Evolutionary conservation across 2,113 vertebrate species (phyloP).

Genomic region (Recurvirostra avosetta): DNA sequence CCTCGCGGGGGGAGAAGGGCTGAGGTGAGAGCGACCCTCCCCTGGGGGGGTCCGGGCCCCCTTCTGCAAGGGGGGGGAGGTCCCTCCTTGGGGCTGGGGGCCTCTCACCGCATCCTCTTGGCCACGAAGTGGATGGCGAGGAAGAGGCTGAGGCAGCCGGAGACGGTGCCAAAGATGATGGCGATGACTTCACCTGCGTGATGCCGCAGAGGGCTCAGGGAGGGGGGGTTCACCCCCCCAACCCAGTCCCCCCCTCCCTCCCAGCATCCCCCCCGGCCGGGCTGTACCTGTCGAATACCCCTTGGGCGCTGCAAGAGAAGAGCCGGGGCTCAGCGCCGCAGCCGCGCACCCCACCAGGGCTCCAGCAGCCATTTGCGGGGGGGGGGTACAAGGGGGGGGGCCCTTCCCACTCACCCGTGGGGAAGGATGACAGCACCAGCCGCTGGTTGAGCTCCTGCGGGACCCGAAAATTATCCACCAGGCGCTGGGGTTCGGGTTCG

Average conservation of each 20-base stretch:
- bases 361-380: accelerated
- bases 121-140: slow-evolving; percentile 23
- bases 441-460: slow-evolving; percentile 68
- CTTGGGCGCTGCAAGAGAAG: neutral
- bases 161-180: slow-evolving; percentile 50
- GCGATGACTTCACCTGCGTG: slow-evolving; percentile 62
- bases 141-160: slow-evolving; percentile 44
- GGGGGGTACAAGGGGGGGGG: neutral
- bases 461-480: slow-evolving; percentile 65
- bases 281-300: slow-evolving; percentile 28
- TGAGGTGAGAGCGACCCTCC: neutral
- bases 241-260: no score
- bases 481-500: neutral
- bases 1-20: accelerated
- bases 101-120: slow-evolving; percentile 60
- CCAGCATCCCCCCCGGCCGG: accelerated
- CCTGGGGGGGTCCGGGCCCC: no score
- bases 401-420: slow-evolving; percentile 30
- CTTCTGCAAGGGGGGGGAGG: no score
- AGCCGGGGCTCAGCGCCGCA: accelerated
- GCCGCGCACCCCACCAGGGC: accelerated
- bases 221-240: neutral
- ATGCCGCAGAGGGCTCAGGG: neutral
- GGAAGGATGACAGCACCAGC: slow-evolving; percentile 54
- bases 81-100: neutral